Conservation (phyloP, 2,888 invertebrate species). For the Trachelus stipa region DNA sequence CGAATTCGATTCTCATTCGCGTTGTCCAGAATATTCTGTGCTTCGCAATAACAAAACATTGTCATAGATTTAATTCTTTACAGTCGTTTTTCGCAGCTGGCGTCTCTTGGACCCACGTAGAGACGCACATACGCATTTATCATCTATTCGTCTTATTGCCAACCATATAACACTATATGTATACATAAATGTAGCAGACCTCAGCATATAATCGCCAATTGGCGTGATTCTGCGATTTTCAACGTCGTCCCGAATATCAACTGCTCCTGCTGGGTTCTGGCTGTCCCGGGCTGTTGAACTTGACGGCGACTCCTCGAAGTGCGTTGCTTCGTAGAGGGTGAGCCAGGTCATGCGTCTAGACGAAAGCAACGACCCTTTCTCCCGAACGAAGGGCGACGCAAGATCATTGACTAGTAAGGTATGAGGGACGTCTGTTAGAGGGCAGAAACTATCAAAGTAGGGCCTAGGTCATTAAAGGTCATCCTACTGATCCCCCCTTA, state of each 20-base stretch:
- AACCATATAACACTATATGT: background rate
- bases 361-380: conserved; percentile 38
- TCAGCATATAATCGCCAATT: background rate
- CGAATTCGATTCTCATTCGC: background rate
- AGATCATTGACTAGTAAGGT: background rate
- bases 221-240: background rate
- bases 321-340: conserved; percentile 26
- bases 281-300: background rate
- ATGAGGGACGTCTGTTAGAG: background rate
- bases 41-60: background rate
- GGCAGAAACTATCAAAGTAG: background rate
- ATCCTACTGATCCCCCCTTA: background rate
- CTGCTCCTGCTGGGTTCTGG: background rate
- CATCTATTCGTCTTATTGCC: background rate
- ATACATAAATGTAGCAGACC: background rate
- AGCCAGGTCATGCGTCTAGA: conserved; percentile 36
- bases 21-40: background rate
- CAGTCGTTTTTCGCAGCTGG: background rate
- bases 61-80: background rate
- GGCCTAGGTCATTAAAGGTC: background rate
- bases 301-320: background rate
- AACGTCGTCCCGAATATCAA: background rate
- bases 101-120: background rate
- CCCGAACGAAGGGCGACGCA: background rate
- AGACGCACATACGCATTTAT: background rate